phyloP scores from a whole-genome alignment of 2,113 vertebrate species.

The Okapia johnstoni region DNA sequence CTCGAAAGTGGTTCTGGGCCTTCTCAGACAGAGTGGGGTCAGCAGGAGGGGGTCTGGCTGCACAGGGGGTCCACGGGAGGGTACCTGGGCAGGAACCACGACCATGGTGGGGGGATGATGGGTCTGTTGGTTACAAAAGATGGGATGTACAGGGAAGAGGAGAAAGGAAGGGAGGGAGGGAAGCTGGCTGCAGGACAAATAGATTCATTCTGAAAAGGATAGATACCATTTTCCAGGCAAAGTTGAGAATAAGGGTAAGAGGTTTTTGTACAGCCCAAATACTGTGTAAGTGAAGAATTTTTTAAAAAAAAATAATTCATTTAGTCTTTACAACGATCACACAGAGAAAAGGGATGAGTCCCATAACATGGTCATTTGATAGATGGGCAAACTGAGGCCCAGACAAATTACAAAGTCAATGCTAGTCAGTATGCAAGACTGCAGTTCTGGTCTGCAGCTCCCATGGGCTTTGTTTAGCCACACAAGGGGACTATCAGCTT shows the following conservation, averaged over 20 bases:
- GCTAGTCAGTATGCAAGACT: accelerated
- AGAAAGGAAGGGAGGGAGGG: accelerated
- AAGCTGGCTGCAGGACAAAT: neutral
- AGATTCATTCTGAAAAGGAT: accelerated
- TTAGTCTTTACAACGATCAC: neutral
- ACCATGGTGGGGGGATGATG: accelerated
- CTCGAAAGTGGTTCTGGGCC: neutral
- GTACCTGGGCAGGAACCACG: accelerated
- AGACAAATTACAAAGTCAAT: neutral
- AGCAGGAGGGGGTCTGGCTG: neutral
- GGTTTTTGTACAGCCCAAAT: neutral
- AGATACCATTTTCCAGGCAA: no score
- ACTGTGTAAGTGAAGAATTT: neutral
- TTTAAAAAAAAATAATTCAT: neutral
- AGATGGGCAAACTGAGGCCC: neutral
- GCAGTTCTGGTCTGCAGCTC: no score
- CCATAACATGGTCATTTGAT: neutral
- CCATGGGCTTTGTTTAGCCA: accelerated
- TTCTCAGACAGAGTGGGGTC: neutral
- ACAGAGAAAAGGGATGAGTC: no score
- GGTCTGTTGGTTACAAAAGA: no score
- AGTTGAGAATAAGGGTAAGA: neutral
- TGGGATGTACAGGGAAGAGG: accelerated
- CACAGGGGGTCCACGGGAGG: accelerated
- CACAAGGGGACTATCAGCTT: accelerated